Conservation (phyloP, 2,797 vertebrate species). For the Ataeniobius toweri region DNA sequence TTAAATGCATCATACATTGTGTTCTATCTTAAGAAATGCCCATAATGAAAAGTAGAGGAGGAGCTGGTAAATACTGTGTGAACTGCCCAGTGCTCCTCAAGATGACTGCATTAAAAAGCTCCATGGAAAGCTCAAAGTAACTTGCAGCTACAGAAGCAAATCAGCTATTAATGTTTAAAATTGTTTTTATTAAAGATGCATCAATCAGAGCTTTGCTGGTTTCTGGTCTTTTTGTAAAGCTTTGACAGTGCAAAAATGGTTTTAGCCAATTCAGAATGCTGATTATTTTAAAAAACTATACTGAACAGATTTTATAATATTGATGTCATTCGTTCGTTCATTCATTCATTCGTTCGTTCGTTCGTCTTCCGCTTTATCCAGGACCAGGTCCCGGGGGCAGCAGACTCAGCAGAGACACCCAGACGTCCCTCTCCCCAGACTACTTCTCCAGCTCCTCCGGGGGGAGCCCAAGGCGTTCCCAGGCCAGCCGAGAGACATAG, state of each 20-base stretch:
- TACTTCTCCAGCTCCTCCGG: too few relatives aligned
- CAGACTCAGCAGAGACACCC: too few relatives aligned
- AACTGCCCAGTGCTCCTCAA: constrained; percentile 60
- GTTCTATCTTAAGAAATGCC: constrained; percentile 74
- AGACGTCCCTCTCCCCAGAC: too few relatives aligned
- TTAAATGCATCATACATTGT: constrained; percentile 77
- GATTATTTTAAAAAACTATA: not conserved
- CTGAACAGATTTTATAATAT: not conserved
- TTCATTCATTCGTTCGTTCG: too few relatives aligned
- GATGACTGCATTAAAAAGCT: constrained; percentile 61
- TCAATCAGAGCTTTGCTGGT: not conserved
- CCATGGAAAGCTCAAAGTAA: constrained; percentile 59
- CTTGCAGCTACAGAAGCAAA: constrained; percentile 41
- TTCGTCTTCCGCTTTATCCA: too few relatives aligned
- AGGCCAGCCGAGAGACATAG: too few relatives aligned
- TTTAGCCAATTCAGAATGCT: not conserved
- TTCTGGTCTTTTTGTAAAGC: not conserved
- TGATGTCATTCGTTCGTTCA: not conserved
- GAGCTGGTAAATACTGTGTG: constrained; percentile 66
- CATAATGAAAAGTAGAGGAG: constrained; percentile 70
- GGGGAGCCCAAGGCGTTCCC: too few relatives aligned
- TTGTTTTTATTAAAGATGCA: not conserved
- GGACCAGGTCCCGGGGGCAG: too few relatives aligned
- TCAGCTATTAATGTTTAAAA: constrained; percentile 13
- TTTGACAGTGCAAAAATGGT: not conserved